Conservation (phyloP, 2,113 vertebrate species). For the Elephantulus edwardii region DNA sequence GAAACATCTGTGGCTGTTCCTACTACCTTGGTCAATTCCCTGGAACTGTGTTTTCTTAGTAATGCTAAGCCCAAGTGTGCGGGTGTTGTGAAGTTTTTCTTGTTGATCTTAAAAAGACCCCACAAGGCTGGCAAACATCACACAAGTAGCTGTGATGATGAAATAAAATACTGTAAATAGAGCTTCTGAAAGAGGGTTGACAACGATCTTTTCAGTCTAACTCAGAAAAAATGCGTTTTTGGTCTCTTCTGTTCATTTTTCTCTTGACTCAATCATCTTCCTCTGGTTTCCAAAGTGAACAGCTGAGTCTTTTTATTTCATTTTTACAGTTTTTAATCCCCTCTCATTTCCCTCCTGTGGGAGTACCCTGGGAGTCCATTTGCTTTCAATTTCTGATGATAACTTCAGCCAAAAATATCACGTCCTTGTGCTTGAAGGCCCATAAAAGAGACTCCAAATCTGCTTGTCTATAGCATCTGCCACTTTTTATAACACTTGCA, state of each 20-base stretch:
- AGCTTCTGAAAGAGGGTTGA: not conserved
- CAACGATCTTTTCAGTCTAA: not conserved
- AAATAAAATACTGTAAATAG: not conserved
- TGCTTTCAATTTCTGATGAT: constrained; percentile 94
- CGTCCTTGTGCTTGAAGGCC: constrained; percentile 89
- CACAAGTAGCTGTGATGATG: not conserved
- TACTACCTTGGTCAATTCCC: not conserved
- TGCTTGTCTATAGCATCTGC: constrained; percentile 83
- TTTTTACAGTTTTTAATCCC: constrained; percentile 59
- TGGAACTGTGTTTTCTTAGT: no score
- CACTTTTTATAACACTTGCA: no score
- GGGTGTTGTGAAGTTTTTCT: not conserved
- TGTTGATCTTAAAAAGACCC: not conserved
- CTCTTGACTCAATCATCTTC: not conserved
- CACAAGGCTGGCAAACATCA: not conserved
- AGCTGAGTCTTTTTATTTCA: constrained; percentile 74
- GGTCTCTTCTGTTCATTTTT: constrained; percentile 65
- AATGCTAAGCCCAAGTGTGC: no score
- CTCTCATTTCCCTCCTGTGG: constrained; percentile 70
- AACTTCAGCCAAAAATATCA: constrained; percentile 87
- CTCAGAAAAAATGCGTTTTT: constrained; percentile 43
- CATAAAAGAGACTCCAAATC: constrained; percentile 91
- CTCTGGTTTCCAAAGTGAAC: constrained; percentile 51
- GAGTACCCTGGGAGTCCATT: constrained; percentile 81
- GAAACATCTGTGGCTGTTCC: no score